These are phyloP conservation scores for Agriopis marginaria DNA, from an alignment of 2,888 invertebrate genomes.

Conservation along the genomic window DNA sequence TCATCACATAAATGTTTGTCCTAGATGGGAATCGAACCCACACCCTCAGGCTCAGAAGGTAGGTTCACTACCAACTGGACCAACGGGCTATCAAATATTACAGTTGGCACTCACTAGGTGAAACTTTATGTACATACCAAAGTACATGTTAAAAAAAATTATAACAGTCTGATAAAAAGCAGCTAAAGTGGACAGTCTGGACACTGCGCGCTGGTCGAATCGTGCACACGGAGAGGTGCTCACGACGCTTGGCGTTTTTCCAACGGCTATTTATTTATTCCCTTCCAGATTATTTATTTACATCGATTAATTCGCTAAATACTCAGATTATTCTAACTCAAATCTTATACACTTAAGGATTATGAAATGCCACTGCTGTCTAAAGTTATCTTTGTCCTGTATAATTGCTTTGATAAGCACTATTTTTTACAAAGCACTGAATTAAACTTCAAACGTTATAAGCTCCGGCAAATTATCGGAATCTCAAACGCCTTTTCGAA, in stretches of 20 bases:
- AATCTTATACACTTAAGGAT: slow-evolving; percentile 29
- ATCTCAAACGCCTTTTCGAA: too few species aligned
- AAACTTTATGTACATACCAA: slow-evolving; percentile 11
- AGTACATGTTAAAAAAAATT: slow-evolving; percentile 27
- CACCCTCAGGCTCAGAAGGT: too few species aligned
- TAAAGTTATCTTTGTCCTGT: slow-evolving; percentile 11
- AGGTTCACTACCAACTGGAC: too few species aligned
- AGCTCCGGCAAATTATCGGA: too few species aligned
- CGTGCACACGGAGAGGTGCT: slow-evolving; percentile 57
- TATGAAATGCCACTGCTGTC: background rate
- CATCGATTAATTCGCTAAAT: slow-evolving; percentile 51
- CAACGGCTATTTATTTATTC: slow-evolving; percentile 69
- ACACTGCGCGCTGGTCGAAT: slow-evolving; percentile 30
- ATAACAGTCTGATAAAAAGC: slow-evolving; percentile 47
- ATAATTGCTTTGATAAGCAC: background rate
- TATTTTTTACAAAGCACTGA: background rate
- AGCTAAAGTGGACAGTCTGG: slow-evolving; percentile 46
- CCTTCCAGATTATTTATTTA: slow-evolving; percentile 71
- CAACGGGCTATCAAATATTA: too few species aligned
- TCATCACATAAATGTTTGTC: too few species aligned
- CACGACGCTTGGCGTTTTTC: slow-evolving; percentile 61
- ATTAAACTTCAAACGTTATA: too few species aligned
- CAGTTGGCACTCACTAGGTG: slow-evolving; percentile 2
- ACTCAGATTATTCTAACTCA: slow-evolving; percentile 35
- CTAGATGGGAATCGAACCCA: too few species aligned